phyloP scores from a whole-genome alignment of 2,797 vertebrate species.

The Cirrhinus molitorella region DNA sequence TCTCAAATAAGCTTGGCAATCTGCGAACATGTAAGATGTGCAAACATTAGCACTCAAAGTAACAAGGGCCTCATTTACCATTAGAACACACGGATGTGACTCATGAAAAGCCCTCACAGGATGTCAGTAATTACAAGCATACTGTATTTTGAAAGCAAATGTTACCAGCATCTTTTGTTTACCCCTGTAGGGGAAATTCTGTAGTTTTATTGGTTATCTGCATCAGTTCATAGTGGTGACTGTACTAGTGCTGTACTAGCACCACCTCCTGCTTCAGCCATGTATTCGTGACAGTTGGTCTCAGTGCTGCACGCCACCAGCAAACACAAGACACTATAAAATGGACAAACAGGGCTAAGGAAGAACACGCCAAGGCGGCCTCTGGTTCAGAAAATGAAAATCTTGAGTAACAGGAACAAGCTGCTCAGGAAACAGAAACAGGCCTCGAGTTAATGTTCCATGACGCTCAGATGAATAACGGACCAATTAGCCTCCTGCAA shows the following conservation, averaged over 20 bases:
- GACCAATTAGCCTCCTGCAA: slow-evolving; percentile 5
- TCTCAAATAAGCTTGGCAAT: not conserved
- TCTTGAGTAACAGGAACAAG: slow-evolving; percentile 43
- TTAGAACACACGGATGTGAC: not conserved
- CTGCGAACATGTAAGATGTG: not conserved
- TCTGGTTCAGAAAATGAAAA: slow-evolving; percentile 7
- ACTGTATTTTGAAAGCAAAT: not conserved
- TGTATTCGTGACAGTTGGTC: slow-evolving; percentile 5
- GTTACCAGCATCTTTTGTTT: not conserved
- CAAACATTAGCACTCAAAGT: not conserved
- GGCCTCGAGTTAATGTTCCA: slow-evolving; percentile 19
- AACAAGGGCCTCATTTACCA: not conserved
- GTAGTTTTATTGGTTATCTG: not conserved
- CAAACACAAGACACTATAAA: slow-evolving; percentile 10
- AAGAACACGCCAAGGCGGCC: not conserved
- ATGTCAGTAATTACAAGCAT: slow-evolving; percentile 14
- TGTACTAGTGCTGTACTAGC: not conserved
- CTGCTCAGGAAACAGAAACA: slow-evolving; percentile 32
- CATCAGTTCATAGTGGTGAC: slow-evolving; percentile 3
- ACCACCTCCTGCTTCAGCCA: not conserved
- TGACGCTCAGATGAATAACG: slow-evolving; percentile 8
- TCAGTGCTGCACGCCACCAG: not conserved
- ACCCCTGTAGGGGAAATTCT: not conserved
- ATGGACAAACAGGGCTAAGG: not conserved
- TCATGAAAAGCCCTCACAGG: slow-evolving; percentile 20